phyloP scores from a whole-genome alignment of 2,888 invertebrate species.

The Meganola albula region DNA sequence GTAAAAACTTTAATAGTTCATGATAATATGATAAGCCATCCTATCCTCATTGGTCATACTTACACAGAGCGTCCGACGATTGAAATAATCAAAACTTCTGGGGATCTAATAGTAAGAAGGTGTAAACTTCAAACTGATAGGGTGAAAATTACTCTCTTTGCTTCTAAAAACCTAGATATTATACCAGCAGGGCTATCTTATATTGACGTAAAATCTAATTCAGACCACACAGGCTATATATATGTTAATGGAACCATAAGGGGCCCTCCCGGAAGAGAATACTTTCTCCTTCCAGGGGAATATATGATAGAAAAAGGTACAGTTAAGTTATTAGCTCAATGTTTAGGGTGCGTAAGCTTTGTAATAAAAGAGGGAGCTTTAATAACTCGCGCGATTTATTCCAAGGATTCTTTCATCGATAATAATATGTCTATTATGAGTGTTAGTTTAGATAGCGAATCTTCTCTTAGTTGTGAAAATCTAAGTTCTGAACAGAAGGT shows the following conservation, averaged over 20 bases:
- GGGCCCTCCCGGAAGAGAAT: neutral
- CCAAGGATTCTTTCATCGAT: neutral
- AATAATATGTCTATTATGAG: neutral
- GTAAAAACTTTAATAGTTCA: conserved; percentile 2
- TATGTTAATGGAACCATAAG: neutral
- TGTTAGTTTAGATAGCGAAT: neutral
- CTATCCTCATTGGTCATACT: conserved; percentile 3
- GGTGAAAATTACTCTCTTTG: too few species aligned
- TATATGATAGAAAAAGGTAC: neutral
- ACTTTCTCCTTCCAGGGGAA: conserved; percentile 1
- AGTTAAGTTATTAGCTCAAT: neutral
- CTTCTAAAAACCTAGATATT: neutral
- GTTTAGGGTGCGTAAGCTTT: neutral
- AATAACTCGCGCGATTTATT: neutral
- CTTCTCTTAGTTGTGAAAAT: neutral
- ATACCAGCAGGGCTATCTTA: neutral
- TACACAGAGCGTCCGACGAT: conserved; percentile 3
- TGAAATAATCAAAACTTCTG: too few species aligned
- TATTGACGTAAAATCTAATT: neutral
- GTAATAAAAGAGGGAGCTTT: neutral
- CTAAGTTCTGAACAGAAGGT: neutral
- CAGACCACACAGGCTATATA: neutral
- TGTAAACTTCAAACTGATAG: too few species aligned
- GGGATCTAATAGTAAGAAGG: too few species aligned
- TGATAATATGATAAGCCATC: neutral